Base-by-base conservation (phyloP, 2,888 invertebrate species). In the Drosophila aldrichi region DNA sequence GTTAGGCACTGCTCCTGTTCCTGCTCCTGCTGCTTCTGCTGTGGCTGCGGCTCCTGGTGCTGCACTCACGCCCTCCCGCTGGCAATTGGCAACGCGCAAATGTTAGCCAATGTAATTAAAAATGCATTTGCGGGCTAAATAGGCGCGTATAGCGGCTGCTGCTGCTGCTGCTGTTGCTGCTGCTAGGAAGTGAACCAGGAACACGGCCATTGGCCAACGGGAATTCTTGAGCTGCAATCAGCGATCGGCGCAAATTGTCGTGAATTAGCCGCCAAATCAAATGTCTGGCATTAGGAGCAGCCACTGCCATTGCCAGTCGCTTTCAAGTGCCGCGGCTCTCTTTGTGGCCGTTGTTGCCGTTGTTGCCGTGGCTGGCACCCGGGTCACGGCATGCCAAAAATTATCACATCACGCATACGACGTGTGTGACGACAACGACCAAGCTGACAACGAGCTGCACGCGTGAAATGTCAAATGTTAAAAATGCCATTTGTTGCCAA, bases 361-460 rank as follows among this genome's bases (percentile, higher is more conserved):
- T n/a, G 46, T 18, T 40, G 34, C 10, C 16, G 38, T 40, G 40
- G 60, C 20, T 48, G 57, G 46, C 46, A 57, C 57, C 43, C 38
- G 66, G 77, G 77, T 77, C 80, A 77, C 60, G 77, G 55, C 82
- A 80, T 67, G 83, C 72, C 78, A 81, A 73, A 88, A 89, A 89
- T 89, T 88, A 85, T 89, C 86, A 88, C 89, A 86, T 86, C 88
- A 83, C 90, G 83, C 86, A 89, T 85, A 82, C 89, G 88, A 78
- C 89, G 71, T 81, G 82, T 86, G 82, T 86, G 75, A 57, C 57
- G 43, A 55, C 66, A 32, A 65, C 51, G 52, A 34, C 48, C 32
- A 12, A 20, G 29, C 64, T 18, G 43, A 49, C 66, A 36, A 66
- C 44, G 60, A 43, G 70, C 54, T 75, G 81, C 84, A 86, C 90